These are phyloP conservation scores for Neodiprion fabricii DNA, from an alignment of 1,140 invertebrate genomes.

Conservation along the genomic window DNA sequence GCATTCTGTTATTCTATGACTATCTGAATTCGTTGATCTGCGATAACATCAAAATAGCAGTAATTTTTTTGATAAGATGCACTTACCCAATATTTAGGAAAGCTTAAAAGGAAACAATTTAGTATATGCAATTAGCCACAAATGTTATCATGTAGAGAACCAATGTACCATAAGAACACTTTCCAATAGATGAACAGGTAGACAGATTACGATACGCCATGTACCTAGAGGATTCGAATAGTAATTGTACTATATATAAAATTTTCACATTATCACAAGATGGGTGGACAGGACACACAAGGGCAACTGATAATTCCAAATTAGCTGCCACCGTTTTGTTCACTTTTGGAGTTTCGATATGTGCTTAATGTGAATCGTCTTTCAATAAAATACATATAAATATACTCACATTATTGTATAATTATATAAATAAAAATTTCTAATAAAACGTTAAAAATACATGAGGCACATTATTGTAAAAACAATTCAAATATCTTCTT, in stretches of 20 bases:
- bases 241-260: neutral
- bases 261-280: no score
- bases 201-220: neutral
- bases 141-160: neutral
- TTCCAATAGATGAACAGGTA: neutral
- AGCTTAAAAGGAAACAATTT: conserved; percentile 1
- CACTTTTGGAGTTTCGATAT: neutral
- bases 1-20: no score
- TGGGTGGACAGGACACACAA: no score
- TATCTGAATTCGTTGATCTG: neutral
- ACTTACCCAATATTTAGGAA: neutral
- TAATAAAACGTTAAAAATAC: neutral
- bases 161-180: neutral
- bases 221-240: neutral
- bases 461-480: neutral
- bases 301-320: neutral
- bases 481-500: neutral
- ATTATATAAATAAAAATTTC: neutral
- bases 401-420: neutral
- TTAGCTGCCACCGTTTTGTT: neutral
- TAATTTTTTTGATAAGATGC: neutral
- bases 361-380: neutral
- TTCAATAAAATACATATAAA: neutral
- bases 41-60: neutral
- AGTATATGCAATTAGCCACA: neutral